Evolutionary conservation across 2,888 invertebrate species (phyloP).

Genomic region (Myathropa florea): DNA sequence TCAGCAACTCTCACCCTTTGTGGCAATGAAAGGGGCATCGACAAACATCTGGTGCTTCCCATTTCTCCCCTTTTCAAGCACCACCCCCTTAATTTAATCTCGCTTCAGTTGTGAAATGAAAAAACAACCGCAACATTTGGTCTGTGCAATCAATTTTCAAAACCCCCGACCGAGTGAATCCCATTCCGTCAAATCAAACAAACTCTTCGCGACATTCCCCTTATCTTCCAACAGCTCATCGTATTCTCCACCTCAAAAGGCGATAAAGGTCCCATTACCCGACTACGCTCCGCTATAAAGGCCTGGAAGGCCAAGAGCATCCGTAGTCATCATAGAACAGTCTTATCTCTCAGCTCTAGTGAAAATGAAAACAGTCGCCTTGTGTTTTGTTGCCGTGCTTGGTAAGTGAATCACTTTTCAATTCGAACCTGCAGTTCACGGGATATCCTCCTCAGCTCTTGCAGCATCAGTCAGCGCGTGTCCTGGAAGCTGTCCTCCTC

Average conservation of each 20-base stretch:
- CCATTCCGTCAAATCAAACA: not conserved
- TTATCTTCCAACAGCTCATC: not conserved
- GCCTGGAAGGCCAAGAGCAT: not conserved
- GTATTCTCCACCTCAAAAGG: not conserved
- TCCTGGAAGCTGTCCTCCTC: slow-evolving; percentile 48
- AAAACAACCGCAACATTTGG: not conserved
- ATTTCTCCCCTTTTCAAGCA: too few relatives aligned
- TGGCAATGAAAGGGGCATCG: too few relatives aligned
- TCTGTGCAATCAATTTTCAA: not conserved
- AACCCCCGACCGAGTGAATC: not conserved
- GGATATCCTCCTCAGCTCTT: not conserved
- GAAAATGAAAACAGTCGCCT: not conserved
- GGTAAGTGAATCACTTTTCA: not conserved
- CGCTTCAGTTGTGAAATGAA: not conserved
- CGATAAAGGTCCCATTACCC: not conserved
- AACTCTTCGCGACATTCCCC: not conserved
- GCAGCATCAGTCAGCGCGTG: slow-evolving; percentile 11
- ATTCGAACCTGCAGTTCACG: not conserved
- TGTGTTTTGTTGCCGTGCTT: not conserved
- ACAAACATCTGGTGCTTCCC: too few relatives aligned
- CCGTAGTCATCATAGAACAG: not conserved
- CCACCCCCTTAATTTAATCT: too few relatives aligned
- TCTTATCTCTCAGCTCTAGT: not conserved
- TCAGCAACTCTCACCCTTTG: too few relatives aligned
- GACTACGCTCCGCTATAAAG: not conserved